Percentiles rank a stretch among this genome's conserved stretches.
Evolutionary conservation across 2,888 invertebrate species (phyloP).

Genomic region (Pseudolycoriella hygida): DNA sequence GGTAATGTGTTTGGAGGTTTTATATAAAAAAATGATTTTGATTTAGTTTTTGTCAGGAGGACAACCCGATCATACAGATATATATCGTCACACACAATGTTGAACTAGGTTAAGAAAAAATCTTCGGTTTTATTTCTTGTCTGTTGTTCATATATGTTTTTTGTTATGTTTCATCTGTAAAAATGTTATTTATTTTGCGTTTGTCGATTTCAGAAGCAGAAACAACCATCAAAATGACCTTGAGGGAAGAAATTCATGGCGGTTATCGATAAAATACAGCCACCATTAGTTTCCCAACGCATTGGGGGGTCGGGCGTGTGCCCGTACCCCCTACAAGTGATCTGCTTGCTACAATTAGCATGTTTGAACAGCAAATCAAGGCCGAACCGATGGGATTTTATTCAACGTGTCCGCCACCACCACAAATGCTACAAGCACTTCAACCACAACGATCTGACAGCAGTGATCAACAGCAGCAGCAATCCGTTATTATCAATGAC

Average conservation of each 20-base stretch:
- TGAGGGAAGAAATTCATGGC: slow-evolving; percentile 8
- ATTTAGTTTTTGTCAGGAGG: too few species aligned
- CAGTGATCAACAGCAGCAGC: slow-evolving; percentile 31
- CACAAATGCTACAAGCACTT: slow-evolving; percentile 22
- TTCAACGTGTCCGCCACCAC: slow-evolving; percentile 22
- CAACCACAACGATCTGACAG: slow-evolving; percentile 34
- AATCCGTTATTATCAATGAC: slow-evolving; percentile 20
- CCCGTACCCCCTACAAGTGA: slow-evolving; percentile 43
- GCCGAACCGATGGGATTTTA: slow-evolving; percentile 49
- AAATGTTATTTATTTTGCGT: too few species aligned
- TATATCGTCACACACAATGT: too few species aligned
- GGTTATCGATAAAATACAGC: slow-evolving; percentile 9
- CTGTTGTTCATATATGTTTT: too few species aligned
- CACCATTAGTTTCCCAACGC: slow-evolving; percentile 42
- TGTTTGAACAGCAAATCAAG: slow-evolving; percentile 54
- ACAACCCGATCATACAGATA: too few species aligned
- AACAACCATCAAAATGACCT: too few species aligned
- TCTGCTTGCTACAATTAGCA: slow-evolving; percentile 43
- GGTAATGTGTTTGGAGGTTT: too few species aligned
- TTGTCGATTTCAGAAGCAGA: too few species aligned
- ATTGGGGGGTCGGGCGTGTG: slow-evolving; percentile 44
- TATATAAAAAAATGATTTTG: too few species aligned
- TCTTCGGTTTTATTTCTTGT: too few species aligned
- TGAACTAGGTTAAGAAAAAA: too few species aligned
- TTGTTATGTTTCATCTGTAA: too few species aligned